Conservation (phyloP, 1,140 invertebrate species). For the Rhopalosiphum padi region DNA sequence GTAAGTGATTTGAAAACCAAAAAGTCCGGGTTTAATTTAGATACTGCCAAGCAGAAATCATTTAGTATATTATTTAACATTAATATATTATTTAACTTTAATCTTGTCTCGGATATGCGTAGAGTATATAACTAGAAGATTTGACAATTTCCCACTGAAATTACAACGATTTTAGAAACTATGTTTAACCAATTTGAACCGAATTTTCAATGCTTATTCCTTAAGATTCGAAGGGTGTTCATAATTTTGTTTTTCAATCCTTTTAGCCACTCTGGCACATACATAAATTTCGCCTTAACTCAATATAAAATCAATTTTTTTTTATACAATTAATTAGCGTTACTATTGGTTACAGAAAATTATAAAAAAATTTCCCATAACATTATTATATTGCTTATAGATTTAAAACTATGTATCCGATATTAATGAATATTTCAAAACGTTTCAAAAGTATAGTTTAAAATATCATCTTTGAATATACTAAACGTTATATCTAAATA, state of each 20-base stretch:
- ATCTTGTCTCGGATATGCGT: background rate
- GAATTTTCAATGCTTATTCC: background rate
- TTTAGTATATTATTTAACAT: background rate
- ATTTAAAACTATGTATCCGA: background rate
- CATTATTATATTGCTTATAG: background rate
- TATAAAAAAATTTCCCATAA: too few relatives aligned
- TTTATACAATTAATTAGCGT: background rate
- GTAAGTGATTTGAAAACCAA: conserved; percentile 69
- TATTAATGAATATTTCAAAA: background rate
- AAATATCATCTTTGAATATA: too few relatives aligned
- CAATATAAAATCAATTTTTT: background rate
- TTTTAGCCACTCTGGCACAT: too few relatives aligned
- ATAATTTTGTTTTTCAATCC: too few relatives aligned
- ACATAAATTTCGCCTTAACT: background rate
- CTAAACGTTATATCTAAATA: too few relatives aligned
- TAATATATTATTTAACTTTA: background rate
- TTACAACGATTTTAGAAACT: too few relatives aligned
- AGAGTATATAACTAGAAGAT: background rate
- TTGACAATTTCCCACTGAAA: background rate
- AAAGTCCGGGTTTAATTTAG: background rate
- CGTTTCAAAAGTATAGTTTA: background rate
- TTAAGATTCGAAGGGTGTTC: too few relatives aligned
- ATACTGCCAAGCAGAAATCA: background rate
- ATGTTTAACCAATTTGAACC: background rate
- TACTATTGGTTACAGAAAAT: background rate